A percentile compares a stretch with the other conserved stretches of the same genome.
Conservation (phyloP, 2,797 vertebrate species). For the Carduelis carduelis region DNA sequence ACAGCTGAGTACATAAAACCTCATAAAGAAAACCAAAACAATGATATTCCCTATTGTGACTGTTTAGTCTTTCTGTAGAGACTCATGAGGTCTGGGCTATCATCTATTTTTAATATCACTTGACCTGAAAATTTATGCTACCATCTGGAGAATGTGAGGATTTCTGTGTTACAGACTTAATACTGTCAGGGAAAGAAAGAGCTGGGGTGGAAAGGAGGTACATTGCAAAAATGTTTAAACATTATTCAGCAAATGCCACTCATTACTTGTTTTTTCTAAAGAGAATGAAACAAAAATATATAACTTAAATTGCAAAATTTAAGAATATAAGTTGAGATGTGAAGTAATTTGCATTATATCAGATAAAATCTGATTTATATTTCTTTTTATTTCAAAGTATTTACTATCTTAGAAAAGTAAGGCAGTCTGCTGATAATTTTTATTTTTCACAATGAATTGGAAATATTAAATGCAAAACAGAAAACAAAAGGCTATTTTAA, state of each 20-base stretch:
- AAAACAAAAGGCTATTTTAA: not conserved
- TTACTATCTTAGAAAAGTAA: not conserved
- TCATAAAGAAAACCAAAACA: constrained; percentile 91
- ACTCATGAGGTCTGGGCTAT: constrained; percentile 77
- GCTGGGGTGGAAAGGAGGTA: not conserved
- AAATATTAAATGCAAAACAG: not conserved
- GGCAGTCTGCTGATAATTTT: not conserved
- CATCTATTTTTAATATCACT: constrained; percentile 89
- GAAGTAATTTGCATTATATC: not conserved
- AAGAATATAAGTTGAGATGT: not conserved
- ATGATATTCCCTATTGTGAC: constrained; percentile 86
- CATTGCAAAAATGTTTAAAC: constrained; percentile 27
- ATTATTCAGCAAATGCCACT: constrained; percentile 50
- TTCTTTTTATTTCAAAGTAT: not conserved
- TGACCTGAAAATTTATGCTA: constrained; percentile 84
- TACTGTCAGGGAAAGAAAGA: not conserved
- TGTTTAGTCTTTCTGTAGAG: constrained; percentile 94
- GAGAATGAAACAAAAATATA: not conserved
- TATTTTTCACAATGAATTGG: not conserved
- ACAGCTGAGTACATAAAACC: constrained; percentile 94
- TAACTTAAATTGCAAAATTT: not conserved
- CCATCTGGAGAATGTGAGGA: constrained; percentile 76
- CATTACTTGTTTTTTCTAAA: not conserved
- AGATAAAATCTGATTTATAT: not conserved
- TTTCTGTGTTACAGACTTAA: constrained; percentile 47